Evolutionary conservation across 2,113 vertebrate genomes (phyloP).

Genomic region (Trematocara marginatum): DNA sequence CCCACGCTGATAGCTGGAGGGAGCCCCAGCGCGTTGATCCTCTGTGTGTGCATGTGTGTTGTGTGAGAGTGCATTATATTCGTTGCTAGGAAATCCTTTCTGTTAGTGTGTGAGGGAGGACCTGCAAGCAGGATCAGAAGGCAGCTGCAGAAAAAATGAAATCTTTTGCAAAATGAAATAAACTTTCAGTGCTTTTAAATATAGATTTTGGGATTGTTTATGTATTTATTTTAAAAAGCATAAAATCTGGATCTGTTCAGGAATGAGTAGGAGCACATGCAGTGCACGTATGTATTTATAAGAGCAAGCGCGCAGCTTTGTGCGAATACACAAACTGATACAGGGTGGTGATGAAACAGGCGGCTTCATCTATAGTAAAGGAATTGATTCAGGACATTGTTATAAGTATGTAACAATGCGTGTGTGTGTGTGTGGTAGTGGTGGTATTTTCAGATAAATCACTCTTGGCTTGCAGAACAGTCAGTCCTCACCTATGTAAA

Average conservation of each 20-base stretch:
- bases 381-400: conserved; percentile 36
- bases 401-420: neutral
- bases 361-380: conserved; percentile 23
- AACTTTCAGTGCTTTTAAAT: conserved; percentile 6
- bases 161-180: neutral
- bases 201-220: neutral
- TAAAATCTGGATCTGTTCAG: neutral
- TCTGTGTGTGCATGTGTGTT: neutral
- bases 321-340: neutral
- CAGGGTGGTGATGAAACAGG: neutral
- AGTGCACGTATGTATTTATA: neutral
- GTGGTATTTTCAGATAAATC: conserved; percentile 73
- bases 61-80: conserved; percentile 40
- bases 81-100: conserved; percentile 73
- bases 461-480: conserved; percentile 69
- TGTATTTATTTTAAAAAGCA: neutral
- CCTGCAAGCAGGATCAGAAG: conserved; percentile 45
- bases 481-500: conserved; percentile 78
- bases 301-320: neutral
- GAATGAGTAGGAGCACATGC: neutral
- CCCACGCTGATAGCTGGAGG: conserved; percentile 69
- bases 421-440: conserved; percentile 7
- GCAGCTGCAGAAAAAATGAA: conserved; percentile 22
- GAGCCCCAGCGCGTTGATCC: conserved; percentile 44
- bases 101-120: conserved; percentile 54